Base-by-base conservation (phyloP, 2,888 invertebrate genomes). In the Agrotis exclamationis region DNA sequence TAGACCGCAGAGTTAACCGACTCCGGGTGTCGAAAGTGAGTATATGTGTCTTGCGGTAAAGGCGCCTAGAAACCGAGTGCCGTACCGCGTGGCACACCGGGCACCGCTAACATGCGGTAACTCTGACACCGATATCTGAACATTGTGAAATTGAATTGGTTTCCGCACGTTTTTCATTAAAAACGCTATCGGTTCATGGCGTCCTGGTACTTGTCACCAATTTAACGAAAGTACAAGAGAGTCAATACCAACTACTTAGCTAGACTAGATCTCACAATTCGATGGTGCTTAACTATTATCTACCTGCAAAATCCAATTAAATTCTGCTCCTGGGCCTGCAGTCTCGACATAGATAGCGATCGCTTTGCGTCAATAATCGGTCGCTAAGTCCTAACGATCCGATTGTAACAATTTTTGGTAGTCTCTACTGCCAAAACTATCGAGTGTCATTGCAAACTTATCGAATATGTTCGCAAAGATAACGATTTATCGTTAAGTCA, bases 11-110 rank as follows among this genome's bases (percentile, higher is more conserved):
- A 72, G 63, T 78, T 74, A 79, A 53, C 80, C 75, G 79, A 82
- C 72, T 66, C 63, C 44, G 53, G 57, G 70, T 68, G 84, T 74
- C 63, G 78, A 86, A 83, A 86, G 86, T 59, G 80, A 85, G 76
- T 80, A 83, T 84, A 68, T 81, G 70, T 82, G 80, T 74, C 79
- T 80, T 85, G 87, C 82, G 86, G 86, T 86, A 78, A 54, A 53
- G 75, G 22, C 77, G 83, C 82, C 80, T 80, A 84, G 78, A 86
- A 80, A 79, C 72, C 59, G 70, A 60, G 76, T 70, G 82, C 86
- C 65, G 76, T 70, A 80, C 80, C 45, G 76, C 72, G 58, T 65
- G 57, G 65, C 73, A 53, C 51, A 70, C 83, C 83, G 65, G 70
- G 50, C 51, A 70, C 83, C 83, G 80, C 80, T 76, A 75, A 39